A percentile compares a stretch with the other conserved stretches of the same genome.
Evolutionary conservation across 2,113 vertebrate genomes (phyloP).

Genomic region (Clarias batrachus): DNA sequence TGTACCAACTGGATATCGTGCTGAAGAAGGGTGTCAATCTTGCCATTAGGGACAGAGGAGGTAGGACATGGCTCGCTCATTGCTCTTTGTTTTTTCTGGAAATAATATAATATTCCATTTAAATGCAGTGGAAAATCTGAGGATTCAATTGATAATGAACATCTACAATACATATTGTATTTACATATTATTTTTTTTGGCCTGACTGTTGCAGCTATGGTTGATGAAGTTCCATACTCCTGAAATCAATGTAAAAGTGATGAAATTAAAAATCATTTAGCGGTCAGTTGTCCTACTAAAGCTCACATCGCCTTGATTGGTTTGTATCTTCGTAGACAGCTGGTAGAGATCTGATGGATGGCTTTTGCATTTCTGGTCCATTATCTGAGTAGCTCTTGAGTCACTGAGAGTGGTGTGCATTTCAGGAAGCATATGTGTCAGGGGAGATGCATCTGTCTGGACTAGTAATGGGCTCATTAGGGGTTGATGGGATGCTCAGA

Average conservation of each 20-base stretch:
- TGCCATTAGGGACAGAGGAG: conserved; percentile 90
- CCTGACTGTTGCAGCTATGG: background rate
- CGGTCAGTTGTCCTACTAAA: background rate
- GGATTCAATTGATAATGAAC: background rate
- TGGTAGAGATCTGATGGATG: conserved; percentile 27
- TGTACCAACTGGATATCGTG: conserved; percentile 92
- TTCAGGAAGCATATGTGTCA: background rate
- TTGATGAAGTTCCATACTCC: background rate
- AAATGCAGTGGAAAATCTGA: background rate
- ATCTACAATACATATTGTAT: background rate
- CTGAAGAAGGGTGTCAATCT: conserved; percentile 88
- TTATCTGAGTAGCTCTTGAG: conserved; percentile 32
- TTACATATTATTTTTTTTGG: background rate
- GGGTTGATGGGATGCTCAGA: conserved; percentile 41
- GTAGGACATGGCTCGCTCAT: conserved; percentile 64
- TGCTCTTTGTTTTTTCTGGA: background rate
- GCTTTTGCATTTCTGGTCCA: conserved; percentile 18
- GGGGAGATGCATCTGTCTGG: conserved; percentile 13
- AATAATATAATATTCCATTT: background rate
- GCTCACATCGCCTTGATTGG: conserved; percentile 2
- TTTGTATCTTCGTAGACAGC: conserved; percentile 21
- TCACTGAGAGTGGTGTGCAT: conserved; percentile 11
- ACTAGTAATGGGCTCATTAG: conserved; percentile 58
- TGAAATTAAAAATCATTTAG: background rate
- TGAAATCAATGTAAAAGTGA: conserved; percentile 1